A percentile compares a stretch with the other conserved stretches of the same genome.
These are phyloP conservation scores for Pollenia labialis DNA, from an alignment of 2,888 invertebrate genomes.

Conservation along the genomic window DNA sequence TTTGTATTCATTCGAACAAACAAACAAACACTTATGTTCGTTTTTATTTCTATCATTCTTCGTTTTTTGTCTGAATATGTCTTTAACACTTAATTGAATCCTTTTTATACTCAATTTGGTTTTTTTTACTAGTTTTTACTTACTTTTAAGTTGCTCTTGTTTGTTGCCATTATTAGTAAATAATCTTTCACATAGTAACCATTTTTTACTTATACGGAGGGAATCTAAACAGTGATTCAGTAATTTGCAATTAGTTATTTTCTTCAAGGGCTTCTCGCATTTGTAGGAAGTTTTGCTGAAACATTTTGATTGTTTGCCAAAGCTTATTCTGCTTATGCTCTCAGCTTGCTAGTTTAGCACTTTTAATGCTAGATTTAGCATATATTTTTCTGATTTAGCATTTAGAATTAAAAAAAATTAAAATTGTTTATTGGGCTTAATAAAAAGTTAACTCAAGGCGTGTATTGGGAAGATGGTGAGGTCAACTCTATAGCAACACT, in stretches of 20 bases:
- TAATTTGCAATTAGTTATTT: not conserved
- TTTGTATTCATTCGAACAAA: not conserved
- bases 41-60: constrained; percentile 51
- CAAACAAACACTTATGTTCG: constrained; percentile 9
- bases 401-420: too few species aligned
- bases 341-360: too few species aligned
- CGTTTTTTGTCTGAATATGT: constrained; percentile 64
- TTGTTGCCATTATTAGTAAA: constrained; percentile 58
- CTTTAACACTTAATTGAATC: constrained; percentile 76
- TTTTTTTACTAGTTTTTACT: constrained; percentile 27
- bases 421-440: too few species aligned
- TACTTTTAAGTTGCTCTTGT: constrained; percentile 17
- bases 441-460: too few species aligned
- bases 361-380: too few species aligned
- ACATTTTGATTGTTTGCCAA: too few species aligned
- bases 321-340: too few species aligned
- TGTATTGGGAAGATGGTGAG: too few species aligned
- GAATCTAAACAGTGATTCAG: not conserved
- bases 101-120: constrained; percentile 69
- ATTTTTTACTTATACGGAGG: not conserved
- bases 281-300: too few species aligned
- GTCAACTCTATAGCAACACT: too few species aligned
- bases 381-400: too few species aligned
- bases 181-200: constrained; percentile 57
- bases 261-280: not conserved